These are phyloP conservation scores for Silurus lanzhouensis DNA, from an alignment of 2,797 vertebrate genomes.

Conservation along the genomic window DNA sequence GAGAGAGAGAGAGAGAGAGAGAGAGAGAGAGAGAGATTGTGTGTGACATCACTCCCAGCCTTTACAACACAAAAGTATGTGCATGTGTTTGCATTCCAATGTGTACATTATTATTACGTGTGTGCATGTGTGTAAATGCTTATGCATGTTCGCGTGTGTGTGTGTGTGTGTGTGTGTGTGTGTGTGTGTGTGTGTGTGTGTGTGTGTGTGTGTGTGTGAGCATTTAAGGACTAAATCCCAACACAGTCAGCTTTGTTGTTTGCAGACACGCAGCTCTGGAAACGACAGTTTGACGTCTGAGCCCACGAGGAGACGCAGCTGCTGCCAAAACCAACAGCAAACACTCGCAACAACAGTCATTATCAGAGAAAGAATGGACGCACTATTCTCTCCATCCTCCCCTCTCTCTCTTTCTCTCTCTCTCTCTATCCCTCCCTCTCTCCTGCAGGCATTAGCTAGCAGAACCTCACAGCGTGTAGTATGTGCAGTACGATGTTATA, in stretches of 20 bases:
- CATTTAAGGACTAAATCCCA: background rate
- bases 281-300: constrained; percentile 66
- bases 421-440: constrained; percentile 28
- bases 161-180: too few species aligned
- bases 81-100: background rate
- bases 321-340: constrained; percentile 72
- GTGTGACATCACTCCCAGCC: background rate
- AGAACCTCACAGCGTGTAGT: background rate
- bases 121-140: too few species aligned
- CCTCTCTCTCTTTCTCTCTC: constrained; percentile 58
- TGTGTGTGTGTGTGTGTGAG: background rate
- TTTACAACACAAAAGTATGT: background rate
- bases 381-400: constrained; percentile 46
- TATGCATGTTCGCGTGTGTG: too few species aligned
- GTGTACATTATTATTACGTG: too few species aligned
- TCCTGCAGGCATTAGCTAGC: background rate
- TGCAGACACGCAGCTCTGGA: constrained; percentile 7
- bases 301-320: constrained; percentile 64
- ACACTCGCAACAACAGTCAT: constrained; percentile 64
- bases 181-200: background rate
- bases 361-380: constrained; percentile 61
- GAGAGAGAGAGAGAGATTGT: too few species aligned
- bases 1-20: background rate
- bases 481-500: background rate
- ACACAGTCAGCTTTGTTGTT: constrained; percentile 29